phyloP scores from a whole-genome alignment of 2,113 vertebrate species.

The Mesembrinibis cayennensis region DNA sequence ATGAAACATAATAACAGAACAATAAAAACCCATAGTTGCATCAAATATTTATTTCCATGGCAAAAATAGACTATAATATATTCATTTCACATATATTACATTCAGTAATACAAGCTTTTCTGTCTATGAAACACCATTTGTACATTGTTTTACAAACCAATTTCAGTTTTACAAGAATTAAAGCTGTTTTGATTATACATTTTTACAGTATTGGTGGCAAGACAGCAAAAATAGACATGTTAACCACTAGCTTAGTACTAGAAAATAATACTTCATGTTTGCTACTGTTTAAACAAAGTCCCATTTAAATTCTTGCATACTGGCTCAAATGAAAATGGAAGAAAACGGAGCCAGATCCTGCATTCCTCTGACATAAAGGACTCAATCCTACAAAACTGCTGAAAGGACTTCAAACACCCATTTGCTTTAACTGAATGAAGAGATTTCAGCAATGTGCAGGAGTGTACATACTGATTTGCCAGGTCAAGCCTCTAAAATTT shows the following conservation, averaged over 20 bases:
- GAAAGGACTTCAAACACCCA: background rate
- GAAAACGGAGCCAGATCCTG: slow-evolving; percentile 21
- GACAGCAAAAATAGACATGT: slow-evolving; percentile 46
- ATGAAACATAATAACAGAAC: background rate
- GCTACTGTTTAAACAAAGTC: slow-evolving; percentile 39
- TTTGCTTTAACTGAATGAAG: background rate
- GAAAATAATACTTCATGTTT: slow-evolving; percentile 63
- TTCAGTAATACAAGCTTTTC: slow-evolving; percentile 72
- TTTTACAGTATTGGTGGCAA: slow-evolving; percentile 68
- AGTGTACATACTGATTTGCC: background rate
- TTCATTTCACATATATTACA: slow-evolving; percentile 80
- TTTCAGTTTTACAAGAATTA: slow-evolving; percentile 72
- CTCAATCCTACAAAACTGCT: background rate
- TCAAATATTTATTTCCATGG: slow-evolving; percentile 80
- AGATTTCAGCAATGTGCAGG: background rate
- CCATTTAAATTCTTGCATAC: slow-evolving; percentile 21
- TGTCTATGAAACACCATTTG: slow-evolving; percentile 73
- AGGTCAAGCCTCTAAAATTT: background rate
- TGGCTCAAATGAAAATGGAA: slow-evolving; percentile 9
- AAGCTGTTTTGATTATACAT: slow-evolving; percentile 71
- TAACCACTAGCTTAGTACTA: slow-evolving; percentile 59
- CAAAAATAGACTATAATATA: slow-evolving; percentile 79
- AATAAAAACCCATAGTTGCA: slow-evolving; percentile 18
- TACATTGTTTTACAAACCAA: slow-evolving; percentile 71
- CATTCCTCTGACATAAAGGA: background rate